phyloP scores from a whole-genome alignment of 2,797 vertebrate genomes.

The Xiphophorus birchmanni region DNA sequence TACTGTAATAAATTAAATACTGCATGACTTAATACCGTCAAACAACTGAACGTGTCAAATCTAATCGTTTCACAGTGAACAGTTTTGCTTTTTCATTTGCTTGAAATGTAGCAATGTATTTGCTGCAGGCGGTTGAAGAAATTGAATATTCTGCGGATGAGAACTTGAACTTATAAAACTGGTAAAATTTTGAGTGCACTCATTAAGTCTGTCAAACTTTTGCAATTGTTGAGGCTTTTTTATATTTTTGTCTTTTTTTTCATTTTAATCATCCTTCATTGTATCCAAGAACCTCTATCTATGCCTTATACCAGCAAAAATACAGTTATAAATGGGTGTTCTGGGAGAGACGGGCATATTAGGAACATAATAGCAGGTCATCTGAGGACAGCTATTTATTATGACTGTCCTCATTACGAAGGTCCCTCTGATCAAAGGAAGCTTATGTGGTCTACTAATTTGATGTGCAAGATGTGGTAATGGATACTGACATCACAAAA shows the following conservation, averaged over 20 bases:
- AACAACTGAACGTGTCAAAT: constrained; percentile 43
- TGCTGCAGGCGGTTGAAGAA: constrained; percentile 14
- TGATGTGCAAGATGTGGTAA: constrained; percentile 43
- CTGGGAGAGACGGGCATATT: constrained; percentile 7
- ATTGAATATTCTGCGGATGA: constrained; percentile 12
- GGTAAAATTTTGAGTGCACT: constrained; percentile 18
- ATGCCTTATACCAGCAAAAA: neutral
- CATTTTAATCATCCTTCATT: neutral
- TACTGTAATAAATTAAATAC: constrained; percentile 20
- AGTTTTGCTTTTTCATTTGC: constrained; percentile 33
- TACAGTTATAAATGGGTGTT: constrained; percentile 3
- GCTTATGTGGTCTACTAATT: constrained; percentile 56
- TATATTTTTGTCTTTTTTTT: neutral
- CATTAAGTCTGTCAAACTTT: neutral
- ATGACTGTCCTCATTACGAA: constrained; percentile 50
- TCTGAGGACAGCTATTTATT: constrained; percentile 47
- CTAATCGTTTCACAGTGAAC: constrained; percentile 25
- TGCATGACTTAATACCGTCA: constrained; percentile 33
- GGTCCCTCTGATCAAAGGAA: constrained; percentile 43
- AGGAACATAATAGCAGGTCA: constrained; percentile 35
- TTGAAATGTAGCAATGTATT: constrained; percentile 19
- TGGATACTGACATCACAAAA: constrained; percentile 45
- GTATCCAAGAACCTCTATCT: neutral
- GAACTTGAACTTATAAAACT: constrained; percentile 21
- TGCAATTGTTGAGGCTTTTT: neutral